Evolutionary conservation across 2,888 invertebrate genomes (phyloP).

Genomic region (Abrostola tripartita): DNA sequence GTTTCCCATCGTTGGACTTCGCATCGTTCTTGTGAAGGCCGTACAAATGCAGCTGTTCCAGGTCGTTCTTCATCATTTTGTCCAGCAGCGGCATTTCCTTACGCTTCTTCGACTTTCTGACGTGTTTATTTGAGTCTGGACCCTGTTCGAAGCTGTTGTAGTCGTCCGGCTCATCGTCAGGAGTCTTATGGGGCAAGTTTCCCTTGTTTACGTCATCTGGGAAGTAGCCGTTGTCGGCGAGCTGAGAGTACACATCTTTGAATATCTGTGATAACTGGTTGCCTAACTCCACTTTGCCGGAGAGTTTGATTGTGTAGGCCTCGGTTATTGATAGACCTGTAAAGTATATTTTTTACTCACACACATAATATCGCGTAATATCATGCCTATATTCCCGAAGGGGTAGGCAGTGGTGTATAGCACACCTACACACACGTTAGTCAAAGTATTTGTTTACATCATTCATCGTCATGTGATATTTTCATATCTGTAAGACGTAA

Average conservation of each 20-base stretch:
- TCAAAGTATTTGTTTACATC: no score
- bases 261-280: constrained; percentile 29
- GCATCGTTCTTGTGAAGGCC: constrained; percentile 41
- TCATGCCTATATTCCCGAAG: no score
- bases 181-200: no score
- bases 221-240: background rate
- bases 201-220: background rate
- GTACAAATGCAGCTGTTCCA: constrained; percentile 47
- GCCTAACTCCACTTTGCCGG: constrained; percentile 48
- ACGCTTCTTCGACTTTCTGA: background rate
- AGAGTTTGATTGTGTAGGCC: constrained; percentile 37
- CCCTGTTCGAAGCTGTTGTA: background rate
- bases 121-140: background rate
- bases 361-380: no score
- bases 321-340: constrained; percentile 25
- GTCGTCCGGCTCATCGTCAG: no score
- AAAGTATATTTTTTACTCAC: background rate
- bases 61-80: constrained; percentile 24
- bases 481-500: no score
- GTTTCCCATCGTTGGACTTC: background rate
- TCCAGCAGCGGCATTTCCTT: constrained; percentile 37
- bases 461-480: no score
- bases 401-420: no score
- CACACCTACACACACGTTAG: no score
- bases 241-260: constrained; percentile 3